These are phyloP conservation scores for Schizopygopsis malacanthus DNA, from an alignment of 2,797 vertebrate genomes.

Conservation along the genomic window DNA sequence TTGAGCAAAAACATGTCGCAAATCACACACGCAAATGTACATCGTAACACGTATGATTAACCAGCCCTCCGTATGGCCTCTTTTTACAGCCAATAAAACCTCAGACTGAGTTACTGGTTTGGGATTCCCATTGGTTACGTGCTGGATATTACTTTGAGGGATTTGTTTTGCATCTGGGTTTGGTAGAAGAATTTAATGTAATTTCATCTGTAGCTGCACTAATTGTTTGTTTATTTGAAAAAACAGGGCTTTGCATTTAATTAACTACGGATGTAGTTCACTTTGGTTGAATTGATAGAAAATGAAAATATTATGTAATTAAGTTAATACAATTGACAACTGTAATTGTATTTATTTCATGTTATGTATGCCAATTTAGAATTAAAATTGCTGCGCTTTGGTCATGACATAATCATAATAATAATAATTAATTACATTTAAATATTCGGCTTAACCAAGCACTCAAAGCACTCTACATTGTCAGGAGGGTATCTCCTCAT, in stretches of 20 bases:
- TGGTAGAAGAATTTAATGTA: background rate
- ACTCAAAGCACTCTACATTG: too few species aligned
- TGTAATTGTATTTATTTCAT: background rate
- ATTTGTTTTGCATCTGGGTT: slow-evolving; percentile 23
- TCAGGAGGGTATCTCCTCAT: too few species aligned
- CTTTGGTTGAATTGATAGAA: background rate
- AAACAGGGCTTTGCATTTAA: background rate
- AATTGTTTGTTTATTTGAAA: background rate
- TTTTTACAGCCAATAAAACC: slow-evolving; percentile 18
- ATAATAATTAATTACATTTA: too few species aligned
- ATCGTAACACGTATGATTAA: slow-evolving; percentile 26
- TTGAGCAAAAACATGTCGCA: background rate
- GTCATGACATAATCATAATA: background rate
- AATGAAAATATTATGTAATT: background rate
- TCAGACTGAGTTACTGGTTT: slow-evolving; percentile 9
- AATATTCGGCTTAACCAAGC: too few species aligned
- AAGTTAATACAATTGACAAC: background rate
- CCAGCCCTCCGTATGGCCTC: background rate
- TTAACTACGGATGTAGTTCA: background rate
- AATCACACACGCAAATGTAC: background rate
- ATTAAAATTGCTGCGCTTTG: background rate
- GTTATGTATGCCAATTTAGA: background rate
- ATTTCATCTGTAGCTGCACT: background rate
- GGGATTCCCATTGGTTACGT: slow-evolving; percentile 7
- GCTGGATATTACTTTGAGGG: background rate